These are phyloP conservation scores for Habroteleia sp. DNA, from an alignment of 2,888 invertebrate species.

Conservation along the genomic window DNA sequence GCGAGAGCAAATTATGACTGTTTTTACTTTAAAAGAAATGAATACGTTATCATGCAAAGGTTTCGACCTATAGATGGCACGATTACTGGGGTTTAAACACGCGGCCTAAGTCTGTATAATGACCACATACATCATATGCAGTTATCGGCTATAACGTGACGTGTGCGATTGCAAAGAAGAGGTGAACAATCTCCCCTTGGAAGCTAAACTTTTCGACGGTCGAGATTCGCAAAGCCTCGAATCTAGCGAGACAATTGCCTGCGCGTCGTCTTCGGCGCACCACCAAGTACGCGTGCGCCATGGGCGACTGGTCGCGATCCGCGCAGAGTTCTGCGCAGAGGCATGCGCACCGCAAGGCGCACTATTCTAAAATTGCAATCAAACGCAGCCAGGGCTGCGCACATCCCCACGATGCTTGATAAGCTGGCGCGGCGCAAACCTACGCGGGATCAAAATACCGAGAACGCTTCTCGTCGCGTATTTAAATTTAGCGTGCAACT, in stretches of 20 bases:
- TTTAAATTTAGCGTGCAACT: conserved; percentile 14
- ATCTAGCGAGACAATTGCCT: neutral
- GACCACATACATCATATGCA: conserved; percentile 6
- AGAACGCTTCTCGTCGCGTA: neutral
- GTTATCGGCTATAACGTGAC: neutral
- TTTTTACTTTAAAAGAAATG: no score
- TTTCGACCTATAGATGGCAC: conserved; percentile 28
- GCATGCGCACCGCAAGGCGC: no score
- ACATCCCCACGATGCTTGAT: conserved; percentile 7
- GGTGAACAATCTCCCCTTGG: conserved; percentile 21
- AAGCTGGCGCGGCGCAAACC: neutral
- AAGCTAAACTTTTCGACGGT: conserved; percentile 19
- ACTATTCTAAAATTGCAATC: conserved; percentile 26
- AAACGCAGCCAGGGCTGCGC: conserved; percentile 2
- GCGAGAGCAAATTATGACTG: no score
- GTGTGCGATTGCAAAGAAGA: conserved; percentile 9
- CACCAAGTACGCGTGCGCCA: no score
- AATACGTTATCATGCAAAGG: neutral
- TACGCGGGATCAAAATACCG: neutral
- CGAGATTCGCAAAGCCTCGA: neutral
- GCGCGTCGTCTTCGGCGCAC: no score
- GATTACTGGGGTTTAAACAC: neutral
- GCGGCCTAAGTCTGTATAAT: conserved; percentile 1
- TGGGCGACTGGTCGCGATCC: neutral
- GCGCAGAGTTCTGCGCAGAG: neutral